phyloP scores from a whole-genome alignment of 2,888 invertebrate genomes.

The Cybosia mesomella region DNA sequence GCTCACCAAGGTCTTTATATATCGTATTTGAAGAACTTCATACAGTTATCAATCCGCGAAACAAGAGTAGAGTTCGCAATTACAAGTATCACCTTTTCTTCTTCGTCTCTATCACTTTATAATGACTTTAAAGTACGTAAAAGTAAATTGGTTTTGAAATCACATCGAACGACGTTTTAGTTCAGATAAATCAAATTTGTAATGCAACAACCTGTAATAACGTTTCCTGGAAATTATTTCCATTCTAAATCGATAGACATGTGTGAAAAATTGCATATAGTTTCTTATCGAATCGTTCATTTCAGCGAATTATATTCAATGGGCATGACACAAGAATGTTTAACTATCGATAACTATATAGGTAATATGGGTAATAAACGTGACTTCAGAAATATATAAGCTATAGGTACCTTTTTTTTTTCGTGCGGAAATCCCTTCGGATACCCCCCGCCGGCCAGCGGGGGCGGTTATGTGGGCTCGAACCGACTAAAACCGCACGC shows the following conservation, averaged over 20 bases:
- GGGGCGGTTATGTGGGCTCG: too few relatives aligned
- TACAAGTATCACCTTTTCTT: background rate
- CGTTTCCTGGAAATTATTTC: conserved; percentile 31
- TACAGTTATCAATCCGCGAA: too few relatives aligned
- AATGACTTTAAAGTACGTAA: background rate
- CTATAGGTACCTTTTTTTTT: too few relatives aligned
- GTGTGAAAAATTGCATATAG: conserved; percentile 33
- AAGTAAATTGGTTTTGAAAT: background rate
- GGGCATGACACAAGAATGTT: conserved; percentile 20
- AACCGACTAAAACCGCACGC: too few relatives aligned
- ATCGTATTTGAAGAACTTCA: too few relatives aligned
- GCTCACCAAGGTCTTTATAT: too few relatives aligned
- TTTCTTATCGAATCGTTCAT: conserved; percentile 39
- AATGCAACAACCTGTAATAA: conserved; percentile 10
- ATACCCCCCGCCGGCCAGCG: too few relatives aligned
- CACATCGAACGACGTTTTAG: background rate
- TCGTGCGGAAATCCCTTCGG: too few relatives aligned
- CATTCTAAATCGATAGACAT: conserved; percentile 32
- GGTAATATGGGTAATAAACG: background rate
- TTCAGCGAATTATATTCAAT: conserved; percentile 31
- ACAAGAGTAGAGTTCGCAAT: background rate
- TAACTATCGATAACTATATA: background rate
- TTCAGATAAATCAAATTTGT: conserved; percentile 4
- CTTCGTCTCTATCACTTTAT: too few relatives aligned
- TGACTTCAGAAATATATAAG: background rate